A percentile compares a stretch with the other conserved stretches of the same genome.
phyloP scores from a whole-genome alignment of 2,888 invertebrate genomes.

The Sepiola atlantica region DNA sequence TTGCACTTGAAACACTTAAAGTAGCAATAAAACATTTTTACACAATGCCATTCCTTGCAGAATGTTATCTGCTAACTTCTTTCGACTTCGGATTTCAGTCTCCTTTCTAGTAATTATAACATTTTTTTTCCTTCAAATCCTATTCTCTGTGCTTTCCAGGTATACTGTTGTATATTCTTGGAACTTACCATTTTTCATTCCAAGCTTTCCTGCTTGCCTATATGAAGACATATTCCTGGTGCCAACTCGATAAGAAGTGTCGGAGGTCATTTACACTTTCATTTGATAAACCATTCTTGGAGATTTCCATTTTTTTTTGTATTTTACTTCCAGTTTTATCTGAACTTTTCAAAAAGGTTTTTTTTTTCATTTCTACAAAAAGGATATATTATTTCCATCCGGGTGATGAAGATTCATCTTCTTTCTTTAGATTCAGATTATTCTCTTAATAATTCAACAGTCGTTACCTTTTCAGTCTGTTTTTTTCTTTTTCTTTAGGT shows the following conservation, averaged over 20 bases:
- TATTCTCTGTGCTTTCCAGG: background rate
- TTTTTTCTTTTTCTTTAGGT: too few species aligned
- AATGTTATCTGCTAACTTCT: background rate
- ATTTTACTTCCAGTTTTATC: background rate
- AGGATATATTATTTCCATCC: background rate
- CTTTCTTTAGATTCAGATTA: background rate
- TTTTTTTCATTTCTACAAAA: background rate
- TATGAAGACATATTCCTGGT: background rate
- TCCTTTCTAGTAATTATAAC: background rate
- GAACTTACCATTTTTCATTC: background rate
- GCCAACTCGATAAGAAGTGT: background rate
- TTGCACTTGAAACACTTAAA: background rate
- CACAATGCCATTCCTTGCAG: background rate
- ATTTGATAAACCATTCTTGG: background rate
- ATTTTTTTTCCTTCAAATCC: background rate
- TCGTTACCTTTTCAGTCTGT: too few species aligned
- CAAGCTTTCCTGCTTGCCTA: background rate
- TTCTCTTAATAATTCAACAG: too few species aligned
- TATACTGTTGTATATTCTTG: background rate
- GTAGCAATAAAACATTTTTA: background rate
- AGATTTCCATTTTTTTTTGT: background rate
- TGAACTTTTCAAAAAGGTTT: background rate
- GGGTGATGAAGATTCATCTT: background rate
- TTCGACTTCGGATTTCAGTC: background rate
- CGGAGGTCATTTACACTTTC: background rate